Conservation (phyloP, 1,140 invertebrate genomes). For the Wiebesia pumilae region DNA sequence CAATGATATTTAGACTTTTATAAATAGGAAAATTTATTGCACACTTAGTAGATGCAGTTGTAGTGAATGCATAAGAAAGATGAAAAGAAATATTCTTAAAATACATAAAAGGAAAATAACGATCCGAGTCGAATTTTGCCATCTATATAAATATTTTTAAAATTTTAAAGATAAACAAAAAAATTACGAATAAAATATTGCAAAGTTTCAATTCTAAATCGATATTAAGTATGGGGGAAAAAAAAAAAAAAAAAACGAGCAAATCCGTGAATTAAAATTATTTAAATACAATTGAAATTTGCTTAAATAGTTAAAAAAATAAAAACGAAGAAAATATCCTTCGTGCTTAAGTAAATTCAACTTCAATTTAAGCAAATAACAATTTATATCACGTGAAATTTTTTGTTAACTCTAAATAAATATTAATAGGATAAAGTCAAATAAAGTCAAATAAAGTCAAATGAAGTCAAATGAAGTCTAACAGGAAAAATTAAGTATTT, state of each 20-base stretch:
- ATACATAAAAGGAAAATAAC: neutral
- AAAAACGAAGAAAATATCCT: no score
- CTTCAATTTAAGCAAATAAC: no score
- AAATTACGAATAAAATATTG: neutral
- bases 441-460: no score
- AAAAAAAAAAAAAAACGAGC: neutral
- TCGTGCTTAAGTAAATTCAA: no score
- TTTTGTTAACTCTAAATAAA: no score
- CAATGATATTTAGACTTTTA: neutral
- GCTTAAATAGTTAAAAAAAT: neutral
- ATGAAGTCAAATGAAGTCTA: no score
- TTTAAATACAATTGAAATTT: neutral
- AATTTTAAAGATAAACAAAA: neutral
- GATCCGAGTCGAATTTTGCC: neutral
- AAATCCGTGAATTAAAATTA: neutral
- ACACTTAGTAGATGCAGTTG: neutral
- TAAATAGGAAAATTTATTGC: conserved; percentile 10
- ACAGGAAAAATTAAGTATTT: neutral
- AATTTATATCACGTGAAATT: neutral
- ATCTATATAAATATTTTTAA: neutral
- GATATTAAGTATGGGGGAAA: neutral
- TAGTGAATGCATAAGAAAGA: neutral
- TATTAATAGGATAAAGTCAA: no score
- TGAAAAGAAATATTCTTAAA: neutral
- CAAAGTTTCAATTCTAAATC: neutral